Base-by-base conservation (phyloP, 1,140 invertebrate species). In the Eciton burchellii region DNA sequence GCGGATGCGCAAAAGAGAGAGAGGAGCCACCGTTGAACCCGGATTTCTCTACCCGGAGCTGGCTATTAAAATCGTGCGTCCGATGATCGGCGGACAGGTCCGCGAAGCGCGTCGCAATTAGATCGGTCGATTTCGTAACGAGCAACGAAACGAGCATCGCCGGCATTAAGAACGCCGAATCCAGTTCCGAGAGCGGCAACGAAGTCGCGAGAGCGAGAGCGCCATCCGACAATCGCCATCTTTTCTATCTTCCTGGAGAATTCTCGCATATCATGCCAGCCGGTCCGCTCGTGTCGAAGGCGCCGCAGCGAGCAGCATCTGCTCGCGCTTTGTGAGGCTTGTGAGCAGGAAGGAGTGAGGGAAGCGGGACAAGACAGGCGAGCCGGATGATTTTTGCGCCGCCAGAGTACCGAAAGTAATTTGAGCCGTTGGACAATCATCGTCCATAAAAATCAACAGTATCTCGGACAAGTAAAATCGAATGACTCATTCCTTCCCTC, bases 31-130 rank as follows among this genome's bases (percentile, higher is more conserved):
- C 43, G 21, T 77, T 68, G 74, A 70, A 79, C 73, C 82, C 73
- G 82, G 63, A 83, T 83, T 68, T 76, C 62, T 54, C 35, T n/a
- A n/a, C n/a, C 52, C 29, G 63, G 62, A 81, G 62, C 43, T 79
- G 62, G 43, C 45, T 63, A 83, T 83, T 83, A 83, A 77, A 41
- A 59, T 21, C 57, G 52, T 26, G 54, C 60, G 63, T 83, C 82
- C 35, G 56, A 47, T 43, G 56, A 24, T 35, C 6, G 26, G n/a
- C 57, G n/a, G 60, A 76, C 26, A 52, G 63, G n/a, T n/a, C n/a
- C 56, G 24, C 70, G 74, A 83, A 79, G 79, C 79, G 74, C 82
- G 74, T 9, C 60, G 43, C 70, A 83, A 83, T 83, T 83, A 83
- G 70, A 79, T 79, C 52, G 56, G 3, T 29, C 73, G 43, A 77